Percentiles rank a stretch among this genome's conserved stretches.
phyloP scores from a whole-genome alignment of 2,113 vertebrate genomes.

The Cariama cristata region DNA sequence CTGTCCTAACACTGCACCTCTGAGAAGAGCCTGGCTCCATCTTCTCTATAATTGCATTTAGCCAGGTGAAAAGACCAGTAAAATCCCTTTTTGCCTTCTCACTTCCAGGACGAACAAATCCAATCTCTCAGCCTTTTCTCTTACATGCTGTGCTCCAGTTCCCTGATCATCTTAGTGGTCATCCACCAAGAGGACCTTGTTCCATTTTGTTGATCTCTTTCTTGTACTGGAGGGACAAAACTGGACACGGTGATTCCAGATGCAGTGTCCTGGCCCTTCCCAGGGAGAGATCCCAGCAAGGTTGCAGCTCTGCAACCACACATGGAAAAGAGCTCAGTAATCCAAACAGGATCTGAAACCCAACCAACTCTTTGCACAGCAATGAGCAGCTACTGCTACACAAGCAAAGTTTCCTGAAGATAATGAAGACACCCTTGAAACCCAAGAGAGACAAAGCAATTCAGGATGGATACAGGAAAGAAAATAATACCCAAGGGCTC shows the following conservation, averaged over 20 bases:
- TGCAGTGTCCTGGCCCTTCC: neutral
- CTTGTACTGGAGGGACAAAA: neutral
- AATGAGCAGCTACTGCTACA: neutral
- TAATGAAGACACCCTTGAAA: neutral
- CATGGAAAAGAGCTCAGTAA: neutral
- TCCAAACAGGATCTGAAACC: neutral
- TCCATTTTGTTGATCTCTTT: neutral
- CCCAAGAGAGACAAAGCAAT: neutral
- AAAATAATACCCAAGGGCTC: neutral
- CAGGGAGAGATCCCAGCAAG: neutral
- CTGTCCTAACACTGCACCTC: neutral
- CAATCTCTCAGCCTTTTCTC: neutral
- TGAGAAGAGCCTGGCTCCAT: neutral
- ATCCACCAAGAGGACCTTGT: neutral
- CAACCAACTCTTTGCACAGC: neutral
- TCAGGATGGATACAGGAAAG: neutral
- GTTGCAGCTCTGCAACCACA: neutral
- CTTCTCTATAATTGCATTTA: neutral
- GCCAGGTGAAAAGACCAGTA: neutral
- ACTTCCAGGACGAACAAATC: neutral
- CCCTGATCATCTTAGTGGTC: neutral
- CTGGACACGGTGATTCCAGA: neutral
- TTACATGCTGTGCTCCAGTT: neutral
- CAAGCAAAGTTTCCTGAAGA: neutral
- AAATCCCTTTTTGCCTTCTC: neutral